Conservation (phyloP, 1,140 invertebrate species). For the Xylocopa sonorina region DNA sequence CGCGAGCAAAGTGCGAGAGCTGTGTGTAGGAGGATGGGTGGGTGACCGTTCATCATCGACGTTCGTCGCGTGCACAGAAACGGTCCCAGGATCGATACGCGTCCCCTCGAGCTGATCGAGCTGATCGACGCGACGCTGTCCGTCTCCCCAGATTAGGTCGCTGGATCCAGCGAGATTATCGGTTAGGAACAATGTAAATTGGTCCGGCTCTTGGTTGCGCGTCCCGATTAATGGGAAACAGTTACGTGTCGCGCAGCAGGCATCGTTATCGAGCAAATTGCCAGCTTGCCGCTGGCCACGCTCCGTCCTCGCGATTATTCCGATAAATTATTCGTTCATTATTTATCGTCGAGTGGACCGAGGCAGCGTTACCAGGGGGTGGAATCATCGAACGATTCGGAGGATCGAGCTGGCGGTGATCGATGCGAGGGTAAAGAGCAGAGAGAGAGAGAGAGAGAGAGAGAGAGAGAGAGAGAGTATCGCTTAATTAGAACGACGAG, state of each 20-base stretch:
- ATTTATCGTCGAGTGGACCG: not conserved
- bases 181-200: slow-evolving; percentile 52
- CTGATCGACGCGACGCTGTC: too few species aligned
- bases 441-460: too few species aligned
- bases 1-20: too few species aligned
- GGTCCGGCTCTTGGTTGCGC: slow-evolving; percentile 38
- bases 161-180: slow-evolving; percentile 42
- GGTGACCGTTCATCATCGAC: slow-evolving; percentile 44
- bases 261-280: slow-evolving; percentile 16
- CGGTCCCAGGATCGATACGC: slow-evolving; percentile 55
- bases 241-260: not conserved
- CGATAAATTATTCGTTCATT: slow-evolving; percentile 5
- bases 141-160: slow-evolving; percentile 41
- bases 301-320: slow-evolving; percentile 15
- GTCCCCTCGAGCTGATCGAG: slow-evolving; percentile 44
- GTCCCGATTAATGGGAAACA: slow-evolving; percentile 35
- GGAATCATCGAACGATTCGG: not conserved
- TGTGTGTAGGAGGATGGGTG: too few species aligned
- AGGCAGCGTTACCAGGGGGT: too few species aligned
- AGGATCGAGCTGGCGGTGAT: not conserved
- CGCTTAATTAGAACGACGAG: not conserved
- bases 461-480: too few species aligned
- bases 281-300: not conserved
- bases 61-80: slow-evolving; percentile 36
- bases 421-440: not conserved